Evolutionary conservation across 2,797 vertebrate species (phyloP).

Genomic region (Phrynocephalus vlangalii): DNA sequence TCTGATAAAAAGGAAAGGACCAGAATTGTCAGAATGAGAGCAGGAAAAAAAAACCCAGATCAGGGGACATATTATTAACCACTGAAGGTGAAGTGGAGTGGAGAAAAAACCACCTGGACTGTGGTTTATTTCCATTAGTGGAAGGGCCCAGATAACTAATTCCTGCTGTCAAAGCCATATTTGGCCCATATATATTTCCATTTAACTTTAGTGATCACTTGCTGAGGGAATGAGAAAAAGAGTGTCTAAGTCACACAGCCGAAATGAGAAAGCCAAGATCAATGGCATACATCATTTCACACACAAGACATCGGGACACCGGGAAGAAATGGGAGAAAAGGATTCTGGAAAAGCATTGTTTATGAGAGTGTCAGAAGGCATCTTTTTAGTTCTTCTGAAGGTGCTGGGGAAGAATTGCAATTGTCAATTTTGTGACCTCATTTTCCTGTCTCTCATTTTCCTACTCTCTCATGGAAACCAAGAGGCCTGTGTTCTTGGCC

Average conservation of each 20-base stretch:
- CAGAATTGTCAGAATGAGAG: neutral
- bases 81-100: fast-evolving
- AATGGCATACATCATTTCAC: neutral
- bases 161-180: neutral
- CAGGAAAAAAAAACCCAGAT: neutral
- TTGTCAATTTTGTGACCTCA: constrained; percentile 39
- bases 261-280: neutral
- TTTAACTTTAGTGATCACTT: constrained; percentile 14
- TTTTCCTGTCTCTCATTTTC: constrained; percentile 33
- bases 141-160: fast-evolving
- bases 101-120: neutral
- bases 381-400: constrained; percentile 16
- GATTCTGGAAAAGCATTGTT: constrained; percentile 18
- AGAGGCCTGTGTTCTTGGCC: constrained; percentile 26
- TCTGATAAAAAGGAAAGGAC: neutral
- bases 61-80: neutral
- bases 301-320: neutral
- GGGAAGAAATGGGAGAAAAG: neutral
- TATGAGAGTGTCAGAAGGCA: constrained; percentile 27
- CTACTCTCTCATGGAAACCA: constrained; percentile 31
- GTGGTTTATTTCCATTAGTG: neutral
- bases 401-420: constrained; percentile 37
- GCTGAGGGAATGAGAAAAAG: constrained; percentile 24
- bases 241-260: neutral
- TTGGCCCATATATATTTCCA: neutral